Conservation (phyloP, 23 tunicate species). For the Halocynthia aurantium region DNA sequence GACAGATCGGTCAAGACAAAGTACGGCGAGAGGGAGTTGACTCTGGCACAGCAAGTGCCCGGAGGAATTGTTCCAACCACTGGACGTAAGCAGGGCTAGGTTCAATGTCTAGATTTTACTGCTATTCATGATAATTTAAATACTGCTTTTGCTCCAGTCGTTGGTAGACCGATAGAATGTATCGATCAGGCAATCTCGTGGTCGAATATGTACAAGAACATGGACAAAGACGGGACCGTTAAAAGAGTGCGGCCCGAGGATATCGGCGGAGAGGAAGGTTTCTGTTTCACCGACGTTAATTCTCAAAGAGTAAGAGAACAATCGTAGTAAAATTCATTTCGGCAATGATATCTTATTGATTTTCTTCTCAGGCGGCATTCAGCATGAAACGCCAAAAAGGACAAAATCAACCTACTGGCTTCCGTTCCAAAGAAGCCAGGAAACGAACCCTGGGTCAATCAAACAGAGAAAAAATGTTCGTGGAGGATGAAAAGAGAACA, state of each 20-base stretch:
- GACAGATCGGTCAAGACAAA: slow-evolving; percentile 41
- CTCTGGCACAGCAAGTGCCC: slow-evolving; percentile 72
- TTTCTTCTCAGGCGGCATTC: slow-evolving; percentile 35
- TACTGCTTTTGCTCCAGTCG: background rate
- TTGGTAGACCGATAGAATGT: slow-evolving; percentile 2
- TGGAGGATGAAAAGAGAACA: slow-evolving; percentile 76
- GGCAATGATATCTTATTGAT: background rate
- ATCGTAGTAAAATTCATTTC: background rate
- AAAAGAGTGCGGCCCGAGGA: slow-evolving; percentile 54
- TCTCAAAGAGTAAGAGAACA: slow-evolving; percentile 26
- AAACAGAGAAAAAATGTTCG: slow-evolving; percentile 72
- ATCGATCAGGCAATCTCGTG: slow-evolving; percentile 76
- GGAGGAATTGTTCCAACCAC: slow-evolving; percentile 33
- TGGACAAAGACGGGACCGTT: slow-evolving; percentile 8
- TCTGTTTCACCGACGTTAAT: slow-evolving; percentile 68
- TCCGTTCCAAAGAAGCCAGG: slow-evolving; percentile 48
- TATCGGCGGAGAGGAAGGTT: slow-evolving; percentile 70
- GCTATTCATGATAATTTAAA: background rate
- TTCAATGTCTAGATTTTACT: too few relatives aligned
- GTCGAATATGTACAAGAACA: slow-evolving; percentile 86
- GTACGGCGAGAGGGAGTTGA: slow-evolving; percentile 41
- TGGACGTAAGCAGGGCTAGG: too few relatives aligned
- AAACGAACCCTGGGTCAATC: slow-evolving; percentile 63
- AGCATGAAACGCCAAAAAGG: slow-evolving; percentile 33
- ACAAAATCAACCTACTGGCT: slow-evolving; percentile 4